Evolutionary conservation across 1,140 invertebrate genomes (phyloP).

Genomic region (Hirudo medicinalis): DNA sequence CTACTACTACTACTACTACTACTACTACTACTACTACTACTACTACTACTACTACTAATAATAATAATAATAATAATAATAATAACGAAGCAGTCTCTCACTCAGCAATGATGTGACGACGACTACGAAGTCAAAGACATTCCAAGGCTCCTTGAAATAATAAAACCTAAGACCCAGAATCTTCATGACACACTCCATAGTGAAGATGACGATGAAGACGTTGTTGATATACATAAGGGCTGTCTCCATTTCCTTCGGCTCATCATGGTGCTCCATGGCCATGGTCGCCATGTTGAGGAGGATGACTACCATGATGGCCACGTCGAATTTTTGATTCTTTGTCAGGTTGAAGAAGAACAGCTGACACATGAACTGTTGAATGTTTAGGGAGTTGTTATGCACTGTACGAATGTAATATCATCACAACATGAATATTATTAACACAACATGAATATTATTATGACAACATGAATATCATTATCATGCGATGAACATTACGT

Average conservation of each 20-base stretch:
- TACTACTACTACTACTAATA: no score
- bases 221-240: slow-evolving; percentile 81
- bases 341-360: slow-evolving; percentile 91
- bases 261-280: slow-evolving; percentile 90
- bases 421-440: no score
- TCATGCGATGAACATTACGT: no score
- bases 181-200: slow-evolving; percentile 90
- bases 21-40: neutral
- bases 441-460: no score
- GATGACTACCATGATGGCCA: slow-evolving; percentile 98
- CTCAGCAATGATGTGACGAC: neutral
- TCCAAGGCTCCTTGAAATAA: slow-evolving; percentile 10
- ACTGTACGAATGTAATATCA: no score
- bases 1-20: no score
- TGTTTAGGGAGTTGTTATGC: slow-evolving; percentile 34
- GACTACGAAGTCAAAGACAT: slow-evolving; percentile 1
- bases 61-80: neutral
- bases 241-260: slow-evolving; percentile 60
- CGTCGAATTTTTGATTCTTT: slow-evolving; percentile 96
- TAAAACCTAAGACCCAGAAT: slow-evolving; percentile 69
- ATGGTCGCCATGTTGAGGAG: slow-evolving; percentile 96
- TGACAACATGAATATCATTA: no score
- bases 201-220: slow-evolving; percentile 96
- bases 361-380: slow-evolving; percentile 91
- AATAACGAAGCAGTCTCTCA: neutral